Evolutionary conservation across 2,797 vertebrate genomes (phyloP).

Genomic region (Pipistrellus nathusii): DNA sequence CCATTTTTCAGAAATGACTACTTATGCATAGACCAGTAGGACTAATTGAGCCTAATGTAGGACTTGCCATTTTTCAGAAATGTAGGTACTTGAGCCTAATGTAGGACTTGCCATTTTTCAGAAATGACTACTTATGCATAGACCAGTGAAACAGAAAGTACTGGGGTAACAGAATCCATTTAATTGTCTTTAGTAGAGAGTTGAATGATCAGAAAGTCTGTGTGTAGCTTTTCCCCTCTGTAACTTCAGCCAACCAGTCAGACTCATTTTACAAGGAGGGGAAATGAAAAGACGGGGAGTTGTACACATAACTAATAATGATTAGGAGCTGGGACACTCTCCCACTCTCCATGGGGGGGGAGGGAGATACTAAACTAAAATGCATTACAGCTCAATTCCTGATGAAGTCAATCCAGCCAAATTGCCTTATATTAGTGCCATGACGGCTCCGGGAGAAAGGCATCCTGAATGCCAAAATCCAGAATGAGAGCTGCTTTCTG

Average conservation of each 20-base stretch:
- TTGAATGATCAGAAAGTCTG: not conserved
- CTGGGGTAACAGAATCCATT: not conserved
- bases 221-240: not conserved
- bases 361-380: not conserved
- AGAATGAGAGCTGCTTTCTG: not conserved
- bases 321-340: not conserved
- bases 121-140: not conserved
- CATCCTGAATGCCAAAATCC: not conserved
- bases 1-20: slow-evolving; percentile 29
- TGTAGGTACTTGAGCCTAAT: no score
- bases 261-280: slow-evolving; percentile 38
- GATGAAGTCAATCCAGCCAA: slow-evolving; percentile 66
- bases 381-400: slow-evolving; percentile 36
- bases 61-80: no score
- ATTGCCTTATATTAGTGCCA: slow-evolving; percentile 32
- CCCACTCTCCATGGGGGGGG: not conserved
- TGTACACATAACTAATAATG: not conserved
- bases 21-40: not conserved
- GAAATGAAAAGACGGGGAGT: not conserved
- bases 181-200: not conserved
- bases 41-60: no score
- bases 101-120: slow-evolving; percentile 4
- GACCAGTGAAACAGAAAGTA: not conserved
- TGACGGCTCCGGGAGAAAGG: not conserved
- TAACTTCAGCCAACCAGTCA: not conserved